Percentiles rank a stretch among this genome's conserved stretches.
These are phyloP conservation scores for Setophaga petechia DNA, from an alignment of 2,113 vertebrate species.

Conservation along the genomic window DNA sequence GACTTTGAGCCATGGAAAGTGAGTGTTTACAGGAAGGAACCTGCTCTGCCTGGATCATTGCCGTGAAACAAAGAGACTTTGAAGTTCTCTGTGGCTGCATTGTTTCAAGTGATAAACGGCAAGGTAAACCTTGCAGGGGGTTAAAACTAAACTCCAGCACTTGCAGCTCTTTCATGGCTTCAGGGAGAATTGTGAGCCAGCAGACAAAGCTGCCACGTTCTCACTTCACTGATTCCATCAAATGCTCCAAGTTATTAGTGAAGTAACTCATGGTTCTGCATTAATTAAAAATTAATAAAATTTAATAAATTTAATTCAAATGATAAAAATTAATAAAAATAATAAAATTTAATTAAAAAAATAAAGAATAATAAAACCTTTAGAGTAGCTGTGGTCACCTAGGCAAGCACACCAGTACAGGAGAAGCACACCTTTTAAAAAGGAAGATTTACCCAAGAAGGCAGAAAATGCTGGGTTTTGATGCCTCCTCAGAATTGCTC, in stretches of 20 bases:
- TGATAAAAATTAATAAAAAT: no score
- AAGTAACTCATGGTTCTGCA: neutral
- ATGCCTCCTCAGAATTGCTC: neutral
- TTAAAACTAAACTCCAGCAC: neutral
- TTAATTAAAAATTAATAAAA: neutral
- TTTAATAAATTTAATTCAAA: no score
- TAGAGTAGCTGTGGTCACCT: neutral
- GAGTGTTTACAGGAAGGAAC: conserved; percentile 27
- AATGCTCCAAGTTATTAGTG: neutral
- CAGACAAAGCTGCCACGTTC: neutral
- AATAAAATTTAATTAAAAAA: neutral
- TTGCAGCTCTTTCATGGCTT: neutral
- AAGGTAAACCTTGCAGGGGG: neutral
- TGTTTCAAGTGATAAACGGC: neutral
- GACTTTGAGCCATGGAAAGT: neutral
- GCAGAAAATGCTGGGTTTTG: neutral
- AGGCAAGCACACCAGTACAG: neutral
- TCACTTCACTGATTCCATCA: neutral
- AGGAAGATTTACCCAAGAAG: neutral
- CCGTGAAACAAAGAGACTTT: neutral
- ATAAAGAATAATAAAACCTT: neutral
- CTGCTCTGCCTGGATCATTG: neutral
- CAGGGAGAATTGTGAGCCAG: neutral
- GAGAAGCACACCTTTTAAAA: neutral
- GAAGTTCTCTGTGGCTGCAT: neutral